These are phyloP conservation scores for Rhyzopertha dominica DNA, from an alignment of 1,140 invertebrate species.

Conservation along the genomic window DNA sequence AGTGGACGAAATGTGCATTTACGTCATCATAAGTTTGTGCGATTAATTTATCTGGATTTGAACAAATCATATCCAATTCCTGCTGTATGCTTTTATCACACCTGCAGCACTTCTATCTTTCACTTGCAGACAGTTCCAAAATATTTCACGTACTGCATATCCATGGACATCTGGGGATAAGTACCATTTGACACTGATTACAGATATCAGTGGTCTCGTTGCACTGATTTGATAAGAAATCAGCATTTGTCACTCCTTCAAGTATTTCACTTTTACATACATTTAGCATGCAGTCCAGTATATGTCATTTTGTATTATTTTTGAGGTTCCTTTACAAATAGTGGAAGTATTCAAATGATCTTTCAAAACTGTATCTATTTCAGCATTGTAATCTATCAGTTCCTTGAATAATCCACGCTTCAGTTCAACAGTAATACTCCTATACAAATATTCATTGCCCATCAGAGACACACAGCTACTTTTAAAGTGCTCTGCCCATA, in stretches of 20 bases:
- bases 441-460: too few species aligned
- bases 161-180: slow-evolving; percentile 30
- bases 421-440: too few species aligned
- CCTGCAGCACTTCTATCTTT: slow-evolving; percentile 12
- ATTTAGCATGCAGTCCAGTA: slow-evolving; percentile 33
- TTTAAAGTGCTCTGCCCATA: too few species aligned
- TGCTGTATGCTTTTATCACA: slow-evolving; percentile 23
- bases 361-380: slow-evolving; percentile 30
- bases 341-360: slow-evolving; percentile 28
- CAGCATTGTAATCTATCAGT: slow-evolving; percentile 13
- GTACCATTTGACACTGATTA: slow-evolving; percentile 27
- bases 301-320: slow-evolving; percentile 24
- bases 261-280: slow-evolving; percentile 30
- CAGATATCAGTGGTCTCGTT: slow-evolving; percentile 40
- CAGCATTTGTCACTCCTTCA: slow-evolving; percentile 28
- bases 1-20: slow-evolving; percentile 18
- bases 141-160: slow-evolving; percentile 27
- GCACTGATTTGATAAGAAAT: slow-evolving; percentile 31
- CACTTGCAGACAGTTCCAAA: slow-evolving; percentile 34
- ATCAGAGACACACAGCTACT: too few species aligned
- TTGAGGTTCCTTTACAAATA: slow-evolving; percentile 30
- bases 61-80: slow-evolving; percentile 26
- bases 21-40: slow-evolving; percentile 37
- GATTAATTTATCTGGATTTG: slow-evolving; percentile 32
- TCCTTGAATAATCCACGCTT: slow-evolving; percentile 11